Evolutionary conservation across 2,113 vertebrate species (phyloP).

Genomic region (Antechinus flavipes): DNA sequence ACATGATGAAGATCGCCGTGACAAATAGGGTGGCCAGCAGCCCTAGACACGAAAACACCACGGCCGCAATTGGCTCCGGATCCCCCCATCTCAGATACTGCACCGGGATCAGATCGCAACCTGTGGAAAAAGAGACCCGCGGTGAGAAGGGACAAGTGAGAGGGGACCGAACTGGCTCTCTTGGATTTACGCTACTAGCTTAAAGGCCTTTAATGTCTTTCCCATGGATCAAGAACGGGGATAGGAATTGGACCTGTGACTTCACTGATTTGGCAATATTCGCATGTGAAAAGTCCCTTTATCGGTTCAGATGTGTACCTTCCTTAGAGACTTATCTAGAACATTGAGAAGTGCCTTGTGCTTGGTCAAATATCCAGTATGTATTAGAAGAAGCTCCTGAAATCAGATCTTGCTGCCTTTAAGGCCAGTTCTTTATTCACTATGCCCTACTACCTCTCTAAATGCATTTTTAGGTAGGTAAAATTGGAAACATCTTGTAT

Average conservation of each 20-base stretch:
- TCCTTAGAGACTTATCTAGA: background rate
- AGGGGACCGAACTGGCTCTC: background rate
- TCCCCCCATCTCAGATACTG: slow-evolving; percentile 97
- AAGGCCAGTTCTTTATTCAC: background rate
- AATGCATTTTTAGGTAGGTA: background rate
- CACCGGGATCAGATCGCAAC: slow-evolving; percentile 95
- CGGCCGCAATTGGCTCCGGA: slow-evolving; percentile 96
- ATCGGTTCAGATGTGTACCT: background rate
- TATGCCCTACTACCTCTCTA: background rate
- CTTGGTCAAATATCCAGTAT: background rate
- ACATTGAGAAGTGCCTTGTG: background rate
- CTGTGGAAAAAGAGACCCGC: slow-evolving; percentile 82
- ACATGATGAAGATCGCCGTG: slow-evolving; percentile 94
- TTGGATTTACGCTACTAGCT: background rate
- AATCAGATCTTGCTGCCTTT: background rate
- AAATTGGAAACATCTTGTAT: background rate
- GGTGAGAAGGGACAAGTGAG: background rate
- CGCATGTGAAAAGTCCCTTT: background rate
- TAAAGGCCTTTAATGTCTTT: background rate
- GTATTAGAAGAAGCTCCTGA: background rate
- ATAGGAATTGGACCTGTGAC: background rate
- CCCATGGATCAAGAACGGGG: background rate
- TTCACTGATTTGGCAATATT: background rate
- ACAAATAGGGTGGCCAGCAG: slow-evolving; percentile 96
- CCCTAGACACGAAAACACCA: slow-evolving; percentile 97